Base-by-base conservation (phyloP, 35 echinoderm and acorn worm species). In the Lytechinus pictus region DNA sequence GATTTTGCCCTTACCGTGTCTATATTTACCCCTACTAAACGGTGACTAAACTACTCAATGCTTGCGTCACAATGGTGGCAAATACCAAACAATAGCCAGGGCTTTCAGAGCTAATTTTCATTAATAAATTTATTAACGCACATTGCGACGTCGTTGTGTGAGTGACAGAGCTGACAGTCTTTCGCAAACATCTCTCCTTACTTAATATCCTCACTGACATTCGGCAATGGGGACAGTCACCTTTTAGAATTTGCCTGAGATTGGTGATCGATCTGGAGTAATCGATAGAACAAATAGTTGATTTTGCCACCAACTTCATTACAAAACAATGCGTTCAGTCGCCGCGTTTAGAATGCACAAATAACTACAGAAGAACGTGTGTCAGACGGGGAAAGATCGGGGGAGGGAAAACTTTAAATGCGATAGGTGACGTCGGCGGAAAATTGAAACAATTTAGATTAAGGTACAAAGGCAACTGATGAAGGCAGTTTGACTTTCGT, bases 201-300 rank as follows among this genome's bases (percentile, higher is more conserved):
- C 33, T 6, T 90, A 44, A 90, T 12, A 90, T 44, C 16, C 16
- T 12, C 88, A 44, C 16, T 90, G 88, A 90, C 88, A 33, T 54
- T 28, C 66, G 28, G 16, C 88, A 54, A 44, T n/a, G 28, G 28
- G 88, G 88, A 33, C 88, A 90, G 88, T 54, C 16, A 90, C 88
- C 88, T 90, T 90, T 90, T 90, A 90, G 88, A 90, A 90, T 90
- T 90, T 90, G 88, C 88, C 88, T 90, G 33, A 90, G 88, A 52
- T 52, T 52, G 88, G 88, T 14, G 88, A 90, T 90, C 88, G 88
- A 90, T 90, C 24, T 44, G 16, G 52, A 13, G 16, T 52, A 90
- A 90, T 90, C 88, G 52, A 90, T 54, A 90, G 28, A 28, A 90
- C n/a, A 90, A 28, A 16, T 79, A 79, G 66, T 79, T 90, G 88